Base-by-base conservation (phyloP, 2,113 vertebrate genomes). In the Arvicanthis niloticus region DNA sequence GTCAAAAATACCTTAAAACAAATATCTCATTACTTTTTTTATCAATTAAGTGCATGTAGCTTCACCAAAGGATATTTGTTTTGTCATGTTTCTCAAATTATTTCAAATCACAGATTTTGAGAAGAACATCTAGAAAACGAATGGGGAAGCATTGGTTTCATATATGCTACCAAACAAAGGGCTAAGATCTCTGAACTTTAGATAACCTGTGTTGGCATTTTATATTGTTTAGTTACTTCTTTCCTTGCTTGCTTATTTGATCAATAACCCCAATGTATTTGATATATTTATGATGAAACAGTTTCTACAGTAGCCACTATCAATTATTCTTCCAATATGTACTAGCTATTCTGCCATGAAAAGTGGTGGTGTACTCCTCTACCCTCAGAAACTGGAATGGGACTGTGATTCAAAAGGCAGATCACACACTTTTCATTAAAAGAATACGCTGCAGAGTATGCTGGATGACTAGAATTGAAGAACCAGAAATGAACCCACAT, bases 31-130 rank as follows among this genome's bases (percentile, higher is more conserved):
- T 78, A 11, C 1, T 45, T 93, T 45, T 93, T 62, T 84, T 88
- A 40, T 72, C 37, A n/a, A 72, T n/a, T 72, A 53, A 53, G 12
- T 56, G 5, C 7, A 72, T 88, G 91, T 96, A 91, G 42, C 86
- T 19, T 91, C 26, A 81, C 76, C 56, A 70, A 94, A 95, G 78
- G 40, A 93, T 70, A 89, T 94, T 77, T 29, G 1, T 76, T 68
- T 70, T 65, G 0, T 22, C 7, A 17, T 73, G 7, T 81, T 93
- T 93, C 62, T 56, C 48, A 85, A 85, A n/a, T 22, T 96, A 93
- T 58, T 70, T 91, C 65, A 93, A 65, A 76, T 42, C 31, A 70
- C 81, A 29, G 22, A 19, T 68, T 93, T 73, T 65, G 16, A 6
- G 70, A 53, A 62, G 10, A 91, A 22, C 29, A 80, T 89, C 65